Conservation (phyloP, 2,797 vertebrate species). For the Geotrypetes seraphini region DNA sequence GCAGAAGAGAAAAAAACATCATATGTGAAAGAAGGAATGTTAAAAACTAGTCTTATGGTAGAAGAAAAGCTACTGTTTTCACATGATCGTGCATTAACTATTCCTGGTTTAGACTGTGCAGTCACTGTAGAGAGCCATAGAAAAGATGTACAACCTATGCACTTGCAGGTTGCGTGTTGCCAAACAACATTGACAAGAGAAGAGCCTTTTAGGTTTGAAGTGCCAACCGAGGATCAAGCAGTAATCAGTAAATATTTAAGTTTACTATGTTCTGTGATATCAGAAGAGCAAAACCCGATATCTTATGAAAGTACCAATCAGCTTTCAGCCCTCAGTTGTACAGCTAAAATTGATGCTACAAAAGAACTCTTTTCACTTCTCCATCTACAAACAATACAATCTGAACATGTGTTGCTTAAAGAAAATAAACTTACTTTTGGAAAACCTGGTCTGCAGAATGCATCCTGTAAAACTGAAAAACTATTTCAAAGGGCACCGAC, state of each 20-base stretch:
- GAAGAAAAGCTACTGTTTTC: constrained; percentile 57
- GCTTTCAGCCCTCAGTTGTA: constrained; percentile 37
- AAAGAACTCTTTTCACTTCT: constrained; percentile 40
- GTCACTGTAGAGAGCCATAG: constrained; percentile 37
- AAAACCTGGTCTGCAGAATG: constrained; percentile 47
- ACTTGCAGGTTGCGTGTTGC: constrained; percentile 59
- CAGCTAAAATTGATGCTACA: constrained; percentile 29
- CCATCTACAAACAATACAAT: constrained; percentile 54
- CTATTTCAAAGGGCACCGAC: constrained; percentile 42
- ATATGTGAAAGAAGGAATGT: constrained; percentile 39
- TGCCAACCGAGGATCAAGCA: constrained; percentile 43
- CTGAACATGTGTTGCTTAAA: constrained; percentile 50
- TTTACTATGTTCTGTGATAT: constrained; percentile 51
- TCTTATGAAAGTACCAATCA: constrained; percentile 45
- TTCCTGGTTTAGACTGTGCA: constrained; percentile 43
- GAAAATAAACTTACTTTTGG: constrained; percentile 53
- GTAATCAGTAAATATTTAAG: constrained; percentile 46
- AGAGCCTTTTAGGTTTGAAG: constrained; percentile 48
- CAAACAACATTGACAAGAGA: constrained; percentile 57
- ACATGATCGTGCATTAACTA: constrained; percentile 41
- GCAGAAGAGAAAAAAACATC: constrained; percentile 41
- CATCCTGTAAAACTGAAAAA: constrained; percentile 55
- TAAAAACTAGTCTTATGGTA: constrained; percentile 42
- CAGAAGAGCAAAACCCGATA: constrained; percentile 49
- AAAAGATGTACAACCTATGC: constrained; percentile 53